Evolutionary conservation across 2,797 vertebrate species (phyloP), one percentile per base, ranked within the genome.

Genomic region (Cyclopterus lumpus): DNA sequence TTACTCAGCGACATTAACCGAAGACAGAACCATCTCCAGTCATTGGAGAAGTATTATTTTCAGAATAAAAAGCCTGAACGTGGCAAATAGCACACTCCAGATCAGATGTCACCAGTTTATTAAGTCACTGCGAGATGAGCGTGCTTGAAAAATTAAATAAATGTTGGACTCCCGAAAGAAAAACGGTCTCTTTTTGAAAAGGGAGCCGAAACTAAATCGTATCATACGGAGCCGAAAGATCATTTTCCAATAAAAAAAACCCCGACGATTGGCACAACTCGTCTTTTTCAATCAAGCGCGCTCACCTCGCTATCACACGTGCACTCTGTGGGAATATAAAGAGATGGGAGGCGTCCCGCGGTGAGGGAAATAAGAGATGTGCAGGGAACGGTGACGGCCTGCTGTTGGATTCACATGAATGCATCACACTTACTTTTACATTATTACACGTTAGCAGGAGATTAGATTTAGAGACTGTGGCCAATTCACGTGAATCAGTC

Each of bases 221-320:
- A 15, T 83, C 77, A 51, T 1, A 26, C 48, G 2, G 11, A 67
- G 78, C n/a, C 63, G 10, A n/a, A 67, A 61, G 48, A 82, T 80
- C 46, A 78, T 69, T 80, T 82, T 73, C 30, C 68, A 76, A 79
- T 82, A 79, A 71, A 65, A 46, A 9, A n/a, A n/a, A n/a, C n/a
- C n/a, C n/a, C 26, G 20, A 38, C 3, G 12, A 71, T 62, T 49
- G 7, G 8, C 63, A 28, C 61, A 32, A 55, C 36, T 68, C 16
- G 32, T 81, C 12, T 44, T 44, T 66, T 78, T 84, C 64, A 74
- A 74, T 84, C 69, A 70, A 18, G 72, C 49, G 28, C 28, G 5
- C 24, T 63, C 64, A 26, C 28, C 64, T 46, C 2, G 0, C 48
- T 44, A 38, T 66, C 76, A 16, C 54, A 40, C 24, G 32, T 2